These are phyloP conservation scores for Platypus cylindrus DNA, from an alignment of 2,888 invertebrate genomes.

Conservation along the genomic window DNA sequence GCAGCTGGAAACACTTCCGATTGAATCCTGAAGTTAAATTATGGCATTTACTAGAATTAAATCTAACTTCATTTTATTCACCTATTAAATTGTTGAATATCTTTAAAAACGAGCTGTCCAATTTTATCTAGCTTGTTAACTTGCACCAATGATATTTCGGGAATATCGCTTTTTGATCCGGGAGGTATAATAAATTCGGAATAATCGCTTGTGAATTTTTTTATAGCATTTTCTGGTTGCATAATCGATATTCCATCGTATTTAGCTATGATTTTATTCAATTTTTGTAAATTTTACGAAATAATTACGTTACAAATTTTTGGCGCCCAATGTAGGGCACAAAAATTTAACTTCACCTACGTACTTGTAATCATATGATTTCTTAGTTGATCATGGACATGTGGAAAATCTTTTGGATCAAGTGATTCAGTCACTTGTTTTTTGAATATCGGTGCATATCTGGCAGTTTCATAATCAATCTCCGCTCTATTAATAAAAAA, in stretches of 20 bases:
- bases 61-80: not conserved
- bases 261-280: slow-evolving; percentile 26
- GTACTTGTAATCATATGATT: slow-evolving; percentile 32
- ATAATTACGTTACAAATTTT: no score
- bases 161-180: slow-evolving; percentile 44
- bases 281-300: no score
- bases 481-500: slow-evolving; percentile 18
- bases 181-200: slow-evolving; percentile 82
- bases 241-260: slow-evolving; percentile 24
- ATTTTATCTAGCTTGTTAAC: slow-evolving; percentile 47
- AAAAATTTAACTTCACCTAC: slow-evolving; percentile 8
- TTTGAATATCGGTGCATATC: slow-evolving; percentile 24
- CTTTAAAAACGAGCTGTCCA: slow-evolving; percentile 80
- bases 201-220: slow-evolving; percentile 58
- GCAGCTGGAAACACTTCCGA: slow-evolving; percentile 91
- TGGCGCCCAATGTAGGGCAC: not conserved
- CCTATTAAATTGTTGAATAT: slow-evolving; percentile 68
- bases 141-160: slow-evolving; percentile 39
- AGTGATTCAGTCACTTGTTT: slow-evolving; percentile 31
- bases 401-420: slow-evolving; percentile 55
- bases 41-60: not conserved
- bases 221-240: slow-evolving; percentile 60
- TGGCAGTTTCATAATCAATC: slow-evolving; percentile 23
- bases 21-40: slow-evolving; percentile 55
- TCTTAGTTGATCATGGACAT: slow-evolving; percentile 73